Base-by-base conservation (phyloP, 2,113 vertebrate species). In the Salvelinus alpinus region DNA sequence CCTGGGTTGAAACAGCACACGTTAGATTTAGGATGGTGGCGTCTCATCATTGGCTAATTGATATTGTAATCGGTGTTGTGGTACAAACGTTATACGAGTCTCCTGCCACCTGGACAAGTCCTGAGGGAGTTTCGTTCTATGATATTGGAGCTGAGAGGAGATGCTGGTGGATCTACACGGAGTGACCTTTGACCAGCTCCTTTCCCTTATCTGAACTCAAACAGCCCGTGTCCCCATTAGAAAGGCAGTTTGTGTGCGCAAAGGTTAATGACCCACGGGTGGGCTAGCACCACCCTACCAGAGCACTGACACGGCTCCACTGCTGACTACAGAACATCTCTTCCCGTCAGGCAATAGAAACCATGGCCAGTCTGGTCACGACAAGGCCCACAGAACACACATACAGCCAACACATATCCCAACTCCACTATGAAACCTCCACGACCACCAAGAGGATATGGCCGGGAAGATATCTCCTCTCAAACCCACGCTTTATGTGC, bases 191-290 rank as follows among this genome's bases (percentile, higher is more conserved):
- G 79, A 71, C 77, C 73, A 22, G 18, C 54, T 59, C 38, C 9
- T 24, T 14, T 3, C 16, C 16, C 44, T 82, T 86, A 92, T 89
- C 86, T 76, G 18, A 84, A 74, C 70, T 74, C 74, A 88, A 88
- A 88, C 78, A 87, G 54, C 1, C 47, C 9, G 13, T 85, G 76
- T 29, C 44, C 54, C 71, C 67, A 24, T 22, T 73, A 51, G 29
- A 65, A 64, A 78, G 69, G 79, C 64, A 18, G 38, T 38, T 14
- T 74, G 67, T 25, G 72, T 78, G 81, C 48, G 67, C 64, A 31
- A 60, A 38, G 73, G 48, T 73, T 59, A 77, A 74, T 70, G 78
- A 70, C 74, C 73, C 31, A 60, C n/a, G 51, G 51, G 66, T 75
- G 57, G 57, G 27, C 0, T 34, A 71, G 74, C 0, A 66, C 3